Conservation (phyloP, 2,888 invertebrate genomes). For the Eristalis intricaria region DNA sequence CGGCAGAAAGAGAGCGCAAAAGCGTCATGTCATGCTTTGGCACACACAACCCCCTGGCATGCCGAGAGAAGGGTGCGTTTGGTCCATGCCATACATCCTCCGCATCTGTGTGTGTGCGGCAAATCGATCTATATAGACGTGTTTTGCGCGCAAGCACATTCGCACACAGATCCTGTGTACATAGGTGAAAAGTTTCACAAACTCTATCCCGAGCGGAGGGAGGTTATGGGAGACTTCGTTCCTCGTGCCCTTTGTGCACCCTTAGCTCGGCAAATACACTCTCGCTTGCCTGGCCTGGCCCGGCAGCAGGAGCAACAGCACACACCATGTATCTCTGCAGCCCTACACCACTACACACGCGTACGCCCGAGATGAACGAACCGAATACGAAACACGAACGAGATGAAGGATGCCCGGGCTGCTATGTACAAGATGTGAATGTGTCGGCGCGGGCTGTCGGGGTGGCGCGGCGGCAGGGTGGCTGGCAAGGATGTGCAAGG, state of each 20-base stretch:
- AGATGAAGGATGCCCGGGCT: conserved; percentile 67
- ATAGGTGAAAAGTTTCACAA: conserved; percentile 66
- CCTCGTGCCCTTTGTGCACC: conserved; percentile 61
- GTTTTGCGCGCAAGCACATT: conserved; percentile 58
- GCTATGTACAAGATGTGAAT: conserved; percentile 50
- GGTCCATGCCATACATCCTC: conserved; percentile 57
- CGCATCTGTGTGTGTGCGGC: conserved; percentile 56
- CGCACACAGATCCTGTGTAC: conserved; percentile 33
- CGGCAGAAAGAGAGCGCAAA: conserved; percentile 42
- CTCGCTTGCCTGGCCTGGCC: conserved; percentile 26
- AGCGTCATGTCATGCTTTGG: conserved; percentile 33
- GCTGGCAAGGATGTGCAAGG: conserved; percentile 65
- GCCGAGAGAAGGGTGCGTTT: conserved; percentile 57
- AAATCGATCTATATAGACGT: conserved; percentile 14
- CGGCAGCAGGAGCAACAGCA: conserved; percentile 64
- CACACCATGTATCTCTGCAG: conserved; percentile 22
- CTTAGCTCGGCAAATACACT: conserved; percentile 38
- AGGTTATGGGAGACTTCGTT: conserved; percentile 38
- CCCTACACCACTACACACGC: conserved; percentile 48
- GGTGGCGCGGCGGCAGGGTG: conserved; percentile 6
- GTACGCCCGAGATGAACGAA: conserved; percentile 65
- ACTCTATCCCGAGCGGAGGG: conserved; percentile 21
- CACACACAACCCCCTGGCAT: conserved; percentile 48
- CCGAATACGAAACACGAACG: conserved; percentile 40
- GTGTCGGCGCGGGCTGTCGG: conserved; percentile 16